A percentile compares a stretch with the other conserved stretches of the same genome.
phyloP scores from a whole-genome alignment of 1,140 invertebrate species.

The Papilio glaucus region DNA sequence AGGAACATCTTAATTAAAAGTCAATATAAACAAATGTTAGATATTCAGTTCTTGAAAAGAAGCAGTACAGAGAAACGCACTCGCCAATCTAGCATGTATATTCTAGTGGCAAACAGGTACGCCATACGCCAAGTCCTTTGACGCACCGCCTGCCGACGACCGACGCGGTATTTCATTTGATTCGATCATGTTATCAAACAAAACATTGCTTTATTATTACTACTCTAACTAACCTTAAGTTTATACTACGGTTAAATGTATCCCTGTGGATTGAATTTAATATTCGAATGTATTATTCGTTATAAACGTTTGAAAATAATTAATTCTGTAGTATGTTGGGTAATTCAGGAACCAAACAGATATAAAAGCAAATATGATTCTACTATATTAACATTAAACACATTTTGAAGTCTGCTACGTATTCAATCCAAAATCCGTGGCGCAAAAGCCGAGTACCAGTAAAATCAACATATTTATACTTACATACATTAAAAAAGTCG shows the following conservation, averaged over 20 bases:
- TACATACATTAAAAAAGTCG: too few species aligned
- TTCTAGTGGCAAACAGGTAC: conserved; percentile 19
- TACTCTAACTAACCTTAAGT: not conserved
- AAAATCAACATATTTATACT: too few species aligned
- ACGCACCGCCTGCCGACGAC: conserved; percentile 15
- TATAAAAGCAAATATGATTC: too few species aligned
- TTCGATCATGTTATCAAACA: conserved; percentile 12
- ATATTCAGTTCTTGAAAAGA: not conserved
- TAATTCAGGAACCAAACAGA: too few species aligned
- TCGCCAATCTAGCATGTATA: conserved; percentile 9
- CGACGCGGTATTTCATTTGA: conserved; percentile 17
- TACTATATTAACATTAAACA: too few species aligned
- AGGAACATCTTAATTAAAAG: not conserved
- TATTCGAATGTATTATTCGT: not conserved
- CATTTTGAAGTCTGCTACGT: too few species aligned
- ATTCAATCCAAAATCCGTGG: too few species aligned
- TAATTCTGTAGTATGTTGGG: too few species aligned
- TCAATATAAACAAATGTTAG: not conserved
- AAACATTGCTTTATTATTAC: conserved; percentile 7
- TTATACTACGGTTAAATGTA: not conserved
- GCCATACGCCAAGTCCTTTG: conserved; percentile 5
- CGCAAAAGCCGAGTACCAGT: too few species aligned
- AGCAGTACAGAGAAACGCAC: conserved; percentile 17
- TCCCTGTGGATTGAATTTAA: not conserved
- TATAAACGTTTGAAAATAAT: too few species aligned